phyloP scores from a whole-genome alignment of 2,797 vertebrate genomes.

The Malurus splendens region DNA sequence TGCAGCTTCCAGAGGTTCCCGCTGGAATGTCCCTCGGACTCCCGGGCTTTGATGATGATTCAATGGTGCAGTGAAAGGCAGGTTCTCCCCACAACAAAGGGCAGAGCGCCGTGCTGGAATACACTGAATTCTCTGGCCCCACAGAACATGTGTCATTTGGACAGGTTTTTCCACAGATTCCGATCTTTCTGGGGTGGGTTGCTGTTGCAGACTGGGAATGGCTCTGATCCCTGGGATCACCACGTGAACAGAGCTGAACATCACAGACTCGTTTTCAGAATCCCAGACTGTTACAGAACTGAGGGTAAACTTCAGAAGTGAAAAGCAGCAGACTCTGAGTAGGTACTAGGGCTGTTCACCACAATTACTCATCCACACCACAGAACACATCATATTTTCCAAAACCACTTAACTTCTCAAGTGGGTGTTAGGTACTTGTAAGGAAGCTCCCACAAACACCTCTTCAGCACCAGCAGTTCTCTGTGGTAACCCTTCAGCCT shows the following conservation, averaged over 20 bases:
- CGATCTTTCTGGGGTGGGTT: constrained; percentile 71
- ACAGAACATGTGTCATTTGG: constrained; percentile 73
- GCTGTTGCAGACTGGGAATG: not conserved
- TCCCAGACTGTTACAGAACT: not conserved
- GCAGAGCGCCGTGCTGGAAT: constrained; percentile 75
- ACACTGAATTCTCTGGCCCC: constrained; percentile 80
- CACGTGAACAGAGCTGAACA: not conserved
- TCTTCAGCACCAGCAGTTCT: not conserved
- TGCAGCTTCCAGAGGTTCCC: constrained; percentile 70
- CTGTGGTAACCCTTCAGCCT: not conserved
- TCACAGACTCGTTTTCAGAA: not conserved
- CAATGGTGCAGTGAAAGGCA: constrained; percentile 84
- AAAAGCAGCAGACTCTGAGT: not conserved
- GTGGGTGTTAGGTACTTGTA: not conserved
- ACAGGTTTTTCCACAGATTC: constrained; percentile 64
- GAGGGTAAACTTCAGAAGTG: not conserved
- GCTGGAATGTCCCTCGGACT: constrained; percentile 81
- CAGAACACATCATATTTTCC: not conserved
- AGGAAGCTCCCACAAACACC: not conserved
- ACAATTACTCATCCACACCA: not conserved
- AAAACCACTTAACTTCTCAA: not conserved
- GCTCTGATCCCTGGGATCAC: not conserved
- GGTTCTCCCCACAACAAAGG: constrained; percentile 85
- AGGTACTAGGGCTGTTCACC: not conserved
- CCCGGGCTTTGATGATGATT: constrained; percentile 86